Evolutionary conservation across 2,113 vertebrate genomes (phyloP), one percentile per base, ranked within the genome.

Genomic region (Turnix velox): DNA sequence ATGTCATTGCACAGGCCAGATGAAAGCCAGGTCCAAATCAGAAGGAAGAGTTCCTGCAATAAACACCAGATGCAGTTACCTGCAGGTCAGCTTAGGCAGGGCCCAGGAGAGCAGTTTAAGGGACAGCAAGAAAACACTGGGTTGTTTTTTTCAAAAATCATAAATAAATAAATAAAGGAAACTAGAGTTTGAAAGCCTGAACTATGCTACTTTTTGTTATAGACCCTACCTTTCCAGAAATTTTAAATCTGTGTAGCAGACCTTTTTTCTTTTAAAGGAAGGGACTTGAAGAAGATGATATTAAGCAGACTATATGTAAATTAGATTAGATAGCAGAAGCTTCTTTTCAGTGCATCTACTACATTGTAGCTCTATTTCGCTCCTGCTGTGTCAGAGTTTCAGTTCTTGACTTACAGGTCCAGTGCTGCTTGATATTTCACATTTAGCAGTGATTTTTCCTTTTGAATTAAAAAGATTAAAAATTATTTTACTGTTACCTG

Each of bases 1-100:
- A 65, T 0, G 0, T 6, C 42, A n/a, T 35, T 48, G 14, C 9
- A 35, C 13, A 18, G 13, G 13, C 10, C 43, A 74, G 23, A 14
- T 37, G 22, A 39, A 57, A 0, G 0, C n/a, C 28, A 55, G 20
- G 10, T 75, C 8, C 23, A 54, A 45, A 48, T 9, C 15, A 35
- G 10, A 84, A 71, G 18, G 13, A 37, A 15, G 0, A 82, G 30
- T 75, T 88, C 23, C 9, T 72, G 39, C 30, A 65, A 35, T 1
- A 33, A 1, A 2, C 7, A 54, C 1, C 14, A 67, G 33, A 30
- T 33, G 3, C 4, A 14, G 78, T 72, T 12, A 3, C 14, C 52
- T 58, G 19, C 31, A 49, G 13, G 8, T 67, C 24, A 58, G 3
- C 5, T 69, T 52, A n/a, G 20, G 18, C 18, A 65, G 8, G 77